Percentiles rank a stretch among this genome's conserved stretches.
phyloP scores from a whole-genome alignment of 2,888 invertebrate genomes.

The Trachelus tabidus region DNA sequence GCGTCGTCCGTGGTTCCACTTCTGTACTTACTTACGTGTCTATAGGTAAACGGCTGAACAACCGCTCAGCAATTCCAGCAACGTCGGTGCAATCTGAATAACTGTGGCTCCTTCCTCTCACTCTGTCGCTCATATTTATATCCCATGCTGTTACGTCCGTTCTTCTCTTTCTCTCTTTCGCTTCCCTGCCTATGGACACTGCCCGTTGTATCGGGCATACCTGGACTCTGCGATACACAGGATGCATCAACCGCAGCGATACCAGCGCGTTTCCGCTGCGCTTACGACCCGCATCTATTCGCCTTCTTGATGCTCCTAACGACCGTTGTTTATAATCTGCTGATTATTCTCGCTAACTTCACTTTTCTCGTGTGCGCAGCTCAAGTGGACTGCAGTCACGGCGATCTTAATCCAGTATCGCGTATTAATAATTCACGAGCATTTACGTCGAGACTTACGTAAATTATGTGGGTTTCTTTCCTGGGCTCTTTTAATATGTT shows the following conservation, averaged over 20 bases:
- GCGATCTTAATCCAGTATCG: too few relatives aligned
- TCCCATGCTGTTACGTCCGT: background rate
- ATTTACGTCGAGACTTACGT: too few relatives aligned
- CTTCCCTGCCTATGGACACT: background rate
- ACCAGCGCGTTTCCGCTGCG: background rate
- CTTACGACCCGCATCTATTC: background rate
- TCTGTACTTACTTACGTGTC: background rate
- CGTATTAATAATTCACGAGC: too few relatives aligned
- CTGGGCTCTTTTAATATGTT: too few relatives aligned
- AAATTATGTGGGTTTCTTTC: too few relatives aligned
- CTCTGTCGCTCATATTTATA: background rate
- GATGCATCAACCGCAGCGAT: background rate
- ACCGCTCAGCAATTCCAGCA: background rate
- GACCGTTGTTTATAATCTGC: background rate
- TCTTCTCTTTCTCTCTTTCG: background rate
- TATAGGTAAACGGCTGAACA: background rate
- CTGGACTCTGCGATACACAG: background rate
- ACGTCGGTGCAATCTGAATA: background rate
- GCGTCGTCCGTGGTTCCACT: conserved; percentile 11
- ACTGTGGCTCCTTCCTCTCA: background rate
- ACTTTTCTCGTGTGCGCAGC: background rate
- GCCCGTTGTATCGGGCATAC: background rate
- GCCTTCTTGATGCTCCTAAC: background rate
- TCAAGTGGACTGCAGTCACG: background rate
- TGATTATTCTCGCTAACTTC: background rate